Evolutionary conservation across 2,797 vertebrate genomes (phyloP), one percentile per base, ranked within the genome.

Genomic region (Takifugu ocellatus): DNA sequence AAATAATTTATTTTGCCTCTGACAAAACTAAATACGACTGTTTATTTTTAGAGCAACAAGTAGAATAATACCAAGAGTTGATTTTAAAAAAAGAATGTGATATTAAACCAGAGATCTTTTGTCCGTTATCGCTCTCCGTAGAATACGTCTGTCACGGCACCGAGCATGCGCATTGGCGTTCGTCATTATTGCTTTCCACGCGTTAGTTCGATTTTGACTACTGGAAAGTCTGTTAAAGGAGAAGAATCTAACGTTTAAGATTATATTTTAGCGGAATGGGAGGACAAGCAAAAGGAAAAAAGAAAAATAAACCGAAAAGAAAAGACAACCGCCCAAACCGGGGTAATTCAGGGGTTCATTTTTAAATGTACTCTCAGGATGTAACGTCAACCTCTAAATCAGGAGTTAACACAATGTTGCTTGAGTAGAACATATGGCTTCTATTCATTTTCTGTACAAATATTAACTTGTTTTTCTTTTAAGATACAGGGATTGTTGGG

Each of bases 261-360:
- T 14, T 10, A 1, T 3, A 3, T 16, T 65, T 21, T 7, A 42
- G 25, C 21, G 73, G 1, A 14, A 93, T 94, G 93, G 92, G 92
- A 61, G 92, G 92, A 43, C 90, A 92, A 72, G 80, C 89, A 15
- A 92, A 91, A 58, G 57, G 78, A 39, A 93, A 92, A 80, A 93
- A 91, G 88, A 90, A 87, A 80, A 90, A 29, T 65, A 93, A 90
- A 60, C 14, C 81, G 6, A 92, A 85, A 65, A 89, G 71, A 76
- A 92, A 86, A 84, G 87, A 88, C 26, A 85, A 66, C 24, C 75
- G 73, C 3, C 59, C 75, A 61, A 78, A 75, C 47, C 77, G 44
- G 55, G 90, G 92, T 93, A 73, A 81, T 60, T 47, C 10, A 39
- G 36, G 14, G 12, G 36, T 39, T 39, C 12, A 29, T 51, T 70